These are phyloP conservation scores for Acleris holmiana DNA, from an alignment of 2,888 invertebrate genomes.

Conservation along the genomic window DNA sequence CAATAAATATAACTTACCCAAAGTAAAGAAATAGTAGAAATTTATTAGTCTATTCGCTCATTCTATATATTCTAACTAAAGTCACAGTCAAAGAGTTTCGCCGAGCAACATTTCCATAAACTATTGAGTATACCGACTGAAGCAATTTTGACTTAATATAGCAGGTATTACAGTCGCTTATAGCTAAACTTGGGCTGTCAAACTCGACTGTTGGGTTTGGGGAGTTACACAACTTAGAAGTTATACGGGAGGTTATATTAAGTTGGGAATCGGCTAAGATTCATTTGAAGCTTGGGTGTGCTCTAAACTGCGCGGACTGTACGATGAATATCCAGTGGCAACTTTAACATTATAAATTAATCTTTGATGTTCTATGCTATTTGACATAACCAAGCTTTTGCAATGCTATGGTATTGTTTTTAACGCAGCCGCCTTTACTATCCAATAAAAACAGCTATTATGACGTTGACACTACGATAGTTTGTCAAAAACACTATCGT, in stretches of 20 bases:
- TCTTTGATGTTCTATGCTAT: too few species aligned
- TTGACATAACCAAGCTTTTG: too few species aligned
- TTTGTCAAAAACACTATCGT: too few species aligned
- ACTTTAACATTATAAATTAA: not conserved
- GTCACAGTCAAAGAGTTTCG: conserved; percentile 10
- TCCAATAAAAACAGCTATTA: too few species aligned
- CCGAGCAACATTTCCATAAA: conserved; percentile 8
- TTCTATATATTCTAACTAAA: not conserved
- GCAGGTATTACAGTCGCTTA: conserved; percentile 20
- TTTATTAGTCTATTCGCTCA: conserved; percentile 2
- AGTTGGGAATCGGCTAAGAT: not conserved
- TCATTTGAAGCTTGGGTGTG: not conserved
- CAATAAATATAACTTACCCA: too few species aligned
- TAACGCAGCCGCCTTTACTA: too few species aligned
- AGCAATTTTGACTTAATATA: conserved; percentile 10
- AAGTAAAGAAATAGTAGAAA: too few species aligned
- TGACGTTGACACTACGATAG: too few species aligned
- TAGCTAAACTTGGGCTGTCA: conserved; percentile 12
- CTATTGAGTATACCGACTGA: conserved; percentile 13
- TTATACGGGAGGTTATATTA: conserved; percentile 10
- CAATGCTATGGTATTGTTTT: too few species aligned
- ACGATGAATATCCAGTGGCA: not conserved
- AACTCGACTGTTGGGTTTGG: conserved; percentile 14
- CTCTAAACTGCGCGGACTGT: not conserved
- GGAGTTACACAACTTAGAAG: conserved; percentile 8